Conservation (phyloP, 2,113 vertebrate species). For the Anoplopoma fimbria region DNA sequence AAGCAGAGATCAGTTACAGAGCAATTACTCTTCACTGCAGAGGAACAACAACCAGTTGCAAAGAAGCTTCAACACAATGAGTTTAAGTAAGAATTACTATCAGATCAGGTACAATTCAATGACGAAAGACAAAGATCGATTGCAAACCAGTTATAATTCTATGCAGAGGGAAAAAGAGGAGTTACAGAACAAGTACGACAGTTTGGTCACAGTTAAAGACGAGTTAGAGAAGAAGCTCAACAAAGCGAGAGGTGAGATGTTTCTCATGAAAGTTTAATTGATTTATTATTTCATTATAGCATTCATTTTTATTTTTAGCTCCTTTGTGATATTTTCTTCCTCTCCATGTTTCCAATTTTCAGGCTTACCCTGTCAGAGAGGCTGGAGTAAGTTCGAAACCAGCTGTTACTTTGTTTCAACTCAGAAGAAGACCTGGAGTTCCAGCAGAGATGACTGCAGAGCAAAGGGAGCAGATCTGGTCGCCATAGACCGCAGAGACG, state of each 20-base stretch:
- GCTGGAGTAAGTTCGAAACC: constrained; percentile 50
- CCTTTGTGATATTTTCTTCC: neutral
- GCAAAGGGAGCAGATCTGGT: constrained; percentile 41
- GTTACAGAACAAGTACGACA: constrained; percentile 8
- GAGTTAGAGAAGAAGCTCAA: neutral
- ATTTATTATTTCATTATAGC: neutral
- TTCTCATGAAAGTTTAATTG: neutral
- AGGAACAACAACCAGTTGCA: constrained; percentile 31
- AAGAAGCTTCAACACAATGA: neutral
- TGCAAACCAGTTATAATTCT: constrained; percentile 1
- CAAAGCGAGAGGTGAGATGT: constrained; percentile 27
- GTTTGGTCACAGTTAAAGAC: neutral
- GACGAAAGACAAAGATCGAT: neutral
- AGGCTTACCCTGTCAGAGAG: constrained; percentile 13
- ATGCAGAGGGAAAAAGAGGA: neutral
- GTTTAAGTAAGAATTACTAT: neutral
- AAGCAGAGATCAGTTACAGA: neutral
- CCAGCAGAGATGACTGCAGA: constrained; percentile 40
- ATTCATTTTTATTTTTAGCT: neutral
- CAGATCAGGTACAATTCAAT: constrained; percentile 9
- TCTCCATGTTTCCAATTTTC: neutral
- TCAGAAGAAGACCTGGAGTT: constrained; percentile 20
- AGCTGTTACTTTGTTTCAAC: constrained; percentile 56
- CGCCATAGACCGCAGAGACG: constrained; percentile 17
- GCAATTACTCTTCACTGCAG: constrained; percentile 23